Percentiles rank a stretch among this genome's conserved stretches.
These are phyloP conservation scores for Motacilla alba DNA, from an alignment of 2,113 vertebrate genomes.

Conservation along the genomic window DNA sequence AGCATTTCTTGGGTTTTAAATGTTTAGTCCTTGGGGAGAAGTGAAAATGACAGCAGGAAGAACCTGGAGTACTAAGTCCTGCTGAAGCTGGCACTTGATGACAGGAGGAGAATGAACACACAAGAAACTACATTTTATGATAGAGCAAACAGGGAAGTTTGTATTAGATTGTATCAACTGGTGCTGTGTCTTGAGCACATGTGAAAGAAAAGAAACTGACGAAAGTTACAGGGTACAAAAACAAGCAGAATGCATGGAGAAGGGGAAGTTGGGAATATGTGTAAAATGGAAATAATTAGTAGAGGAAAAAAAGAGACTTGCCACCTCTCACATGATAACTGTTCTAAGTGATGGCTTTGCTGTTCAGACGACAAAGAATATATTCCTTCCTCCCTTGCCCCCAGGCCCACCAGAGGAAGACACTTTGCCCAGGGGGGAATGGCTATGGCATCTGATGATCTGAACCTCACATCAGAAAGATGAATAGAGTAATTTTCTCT, in stretches of 20 bases:
- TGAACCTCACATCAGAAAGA: not conserved
- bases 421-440: not conserved
- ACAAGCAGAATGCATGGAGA: not conserved
- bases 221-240: not conserved
- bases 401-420: not conserved
- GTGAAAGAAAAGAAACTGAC: not conserved
- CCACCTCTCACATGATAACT: not conserved
- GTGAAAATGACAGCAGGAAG: constrained; percentile 63
- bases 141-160: constrained; percentile 45
- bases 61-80: constrained; percentile 35
- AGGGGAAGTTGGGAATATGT: rapidly evolving
- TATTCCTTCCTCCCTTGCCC: not conserved
- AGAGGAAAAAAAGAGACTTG: not conserved
- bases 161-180: constrained; percentile 50
- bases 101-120: constrained; percentile 44
- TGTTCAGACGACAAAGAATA: not conserved
- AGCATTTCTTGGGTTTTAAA: constrained; percentile 22
- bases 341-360: not conserved
- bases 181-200: not conserved
- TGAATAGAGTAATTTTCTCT: not conserved
- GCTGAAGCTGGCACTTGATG: constrained; percentile 47
- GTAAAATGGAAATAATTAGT: not conserved
- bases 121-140: constrained; percentile 8
- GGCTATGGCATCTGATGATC: not conserved
- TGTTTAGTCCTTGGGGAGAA: constrained; percentile 34